Conservation (phyloP, 1,140 invertebrate genomes). For the Philopotamus ludificatus region DNA sequence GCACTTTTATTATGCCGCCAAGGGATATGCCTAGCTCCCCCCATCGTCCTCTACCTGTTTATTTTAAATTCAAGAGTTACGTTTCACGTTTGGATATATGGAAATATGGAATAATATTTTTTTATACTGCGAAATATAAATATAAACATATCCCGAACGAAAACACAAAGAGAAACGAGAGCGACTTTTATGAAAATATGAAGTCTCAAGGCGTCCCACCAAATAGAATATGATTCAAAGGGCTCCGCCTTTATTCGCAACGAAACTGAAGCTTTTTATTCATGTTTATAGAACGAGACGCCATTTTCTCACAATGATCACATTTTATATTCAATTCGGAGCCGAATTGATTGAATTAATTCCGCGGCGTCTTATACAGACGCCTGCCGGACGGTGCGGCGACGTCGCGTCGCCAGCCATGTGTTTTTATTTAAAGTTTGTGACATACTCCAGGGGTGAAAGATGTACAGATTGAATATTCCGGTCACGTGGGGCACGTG, state of each 20-base stretch:
- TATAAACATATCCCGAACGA: conserved; percentile 31
- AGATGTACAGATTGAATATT: conserved; percentile 34
- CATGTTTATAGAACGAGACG: conserved; percentile 11
- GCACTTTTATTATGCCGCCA: conserved; percentile 39
- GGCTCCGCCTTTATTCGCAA: conserved; percentile 24
- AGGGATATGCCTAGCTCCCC: conserved; percentile 20
- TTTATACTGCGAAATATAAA: conserved; percentile 37
- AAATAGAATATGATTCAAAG: conserved; percentile 36
- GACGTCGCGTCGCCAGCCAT: neutral
- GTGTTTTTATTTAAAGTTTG: no score
- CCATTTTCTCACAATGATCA: conserved; percentile 14
- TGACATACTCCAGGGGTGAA: neutral
- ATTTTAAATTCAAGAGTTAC: conserved; percentile 41
- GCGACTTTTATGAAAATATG: conserved; percentile 40
- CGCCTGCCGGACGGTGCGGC: neutral
- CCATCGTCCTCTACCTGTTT: conserved; percentile 35
- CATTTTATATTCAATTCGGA: conserved; percentile 12
- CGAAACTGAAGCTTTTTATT: conserved; percentile 37
- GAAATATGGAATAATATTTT: conserved; percentile 41
- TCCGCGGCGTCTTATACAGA: neutral
- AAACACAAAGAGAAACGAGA: conserved; percentile 29
- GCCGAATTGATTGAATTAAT: neutral
- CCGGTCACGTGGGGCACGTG: conserved; percentile 28
- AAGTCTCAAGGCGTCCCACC: conserved; percentile 32
- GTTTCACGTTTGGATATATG: conserved; percentile 35